These are phyloP conservation scores for Sacculina carcini DNA, from an alignment of 2,888 invertebrate genomes.

Conservation along the genomic window DNA sequence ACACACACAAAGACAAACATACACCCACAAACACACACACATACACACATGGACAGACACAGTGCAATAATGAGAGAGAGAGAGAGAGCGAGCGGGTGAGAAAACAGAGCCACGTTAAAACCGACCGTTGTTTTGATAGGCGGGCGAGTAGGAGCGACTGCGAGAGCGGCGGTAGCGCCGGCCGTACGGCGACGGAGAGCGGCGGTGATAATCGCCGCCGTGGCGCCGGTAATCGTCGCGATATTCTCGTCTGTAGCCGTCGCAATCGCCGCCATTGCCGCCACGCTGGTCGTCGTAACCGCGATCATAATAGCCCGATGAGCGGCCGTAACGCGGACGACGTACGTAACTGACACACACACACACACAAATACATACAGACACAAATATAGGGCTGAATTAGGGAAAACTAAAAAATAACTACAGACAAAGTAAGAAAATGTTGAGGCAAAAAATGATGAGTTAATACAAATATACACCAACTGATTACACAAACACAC, in stretches of 20 bases:
- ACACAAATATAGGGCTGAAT: background rate
- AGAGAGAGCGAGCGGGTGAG: background rate
- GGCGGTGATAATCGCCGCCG: conserved; percentile 17
- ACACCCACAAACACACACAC: background rate
- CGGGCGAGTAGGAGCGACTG: conserved; percentile 20
- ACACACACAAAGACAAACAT: background rate
- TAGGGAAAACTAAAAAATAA: too few relatives aligned
- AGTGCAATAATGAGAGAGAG: background rate
- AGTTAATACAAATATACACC: too few relatives aligned
- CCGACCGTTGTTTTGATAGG: conserved; percentile 9
- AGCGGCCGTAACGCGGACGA: conserved; percentile 14
- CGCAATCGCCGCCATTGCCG: conserved; percentile 20
- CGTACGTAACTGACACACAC: too few relatives aligned
- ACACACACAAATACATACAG: too few relatives aligned
- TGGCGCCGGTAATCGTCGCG: conserved; percentile 13
- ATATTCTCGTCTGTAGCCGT: conserved; percentile 17
- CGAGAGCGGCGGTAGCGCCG: conserved; percentile 18
- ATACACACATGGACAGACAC: background rate
- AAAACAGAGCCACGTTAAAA: background rate
- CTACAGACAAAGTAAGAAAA: too few relatives aligned
- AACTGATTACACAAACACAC: too few relatives aligned
- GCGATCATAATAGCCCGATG: conserved; percentile 13
- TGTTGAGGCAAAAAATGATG: too few relatives aligned
- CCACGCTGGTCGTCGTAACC: conserved; percentile 25
- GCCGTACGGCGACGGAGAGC: conserved; percentile 46